Evolutionary conservation across 1,140 invertebrate genomes (phyloP), one percentile per base, ranked within the genome.

Genomic region (Drosophila pseudoobscura): DNA sequence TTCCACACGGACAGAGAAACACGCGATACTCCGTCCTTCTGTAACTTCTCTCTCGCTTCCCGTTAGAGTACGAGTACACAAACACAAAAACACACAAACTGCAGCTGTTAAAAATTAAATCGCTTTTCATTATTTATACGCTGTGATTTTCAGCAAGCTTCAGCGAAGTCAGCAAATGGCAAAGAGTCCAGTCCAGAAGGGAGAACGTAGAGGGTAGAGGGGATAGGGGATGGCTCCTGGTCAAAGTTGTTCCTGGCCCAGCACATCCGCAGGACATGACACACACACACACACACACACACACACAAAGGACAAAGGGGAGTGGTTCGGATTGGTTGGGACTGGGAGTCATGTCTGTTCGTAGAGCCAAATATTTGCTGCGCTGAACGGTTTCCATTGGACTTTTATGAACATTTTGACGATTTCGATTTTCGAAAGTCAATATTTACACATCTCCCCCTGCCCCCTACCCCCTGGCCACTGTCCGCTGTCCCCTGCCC

Each of bases 361-460:
- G 78, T 52, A 75, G 69, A 26, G 57, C 55, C 82, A 87, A 87
- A 85, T 85, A 87, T 85, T 85, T 87, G 82, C 78, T 58, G 62
- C 74, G 63, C 64, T 75, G 58, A 78, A 85, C 82, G 61, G 62
- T 85, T 78, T 70, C 47, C 74, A 82, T 82, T 47, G 65, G 65
- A 82, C 78, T 87, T 87, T 85, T 85, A 85, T 85, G 82, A 87
- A 82, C 82, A 75, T 76, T 82, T 85, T 85, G 82, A 87, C 78
- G 82, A 85, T 85, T 85, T 85, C 82, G 82, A 85, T 85, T 87
- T 85, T 82, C 79, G 62, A 75, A 63, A 85, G 78, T 82, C 82
- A 87, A 87, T 85, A 87, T 85, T 85, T 85, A 88, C 82, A 80
- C 78, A 78, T 57, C 31, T 31, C 22, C 50, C 44, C 35, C 5